Base-by-base conservation (phyloP, 2,888 invertebrate species). In the Drosophila phalerata region DNA sequence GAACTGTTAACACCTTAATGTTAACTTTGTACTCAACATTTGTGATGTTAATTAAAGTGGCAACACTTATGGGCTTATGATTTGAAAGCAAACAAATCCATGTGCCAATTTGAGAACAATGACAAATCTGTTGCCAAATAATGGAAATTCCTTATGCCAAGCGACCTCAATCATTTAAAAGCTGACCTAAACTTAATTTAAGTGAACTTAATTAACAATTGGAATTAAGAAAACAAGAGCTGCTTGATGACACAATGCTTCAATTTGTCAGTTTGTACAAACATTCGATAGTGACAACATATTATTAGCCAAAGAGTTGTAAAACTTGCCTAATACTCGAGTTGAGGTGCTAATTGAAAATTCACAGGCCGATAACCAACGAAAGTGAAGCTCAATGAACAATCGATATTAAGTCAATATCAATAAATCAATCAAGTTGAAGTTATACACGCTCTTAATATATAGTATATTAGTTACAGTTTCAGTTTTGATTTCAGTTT, bases 371-470 rank as follows among this genome's bases (percentile, higher is more conserved):
- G 56, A 25, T 45, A 45, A 37, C 38, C 49, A 77, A 80, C 48
- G 84, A 81, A 81, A 83, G 81, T 78, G 75, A 81, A 81, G 75
- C 65, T 56, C 48, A 43, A 30, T 56, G 57, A 62, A 42, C 47
- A 58, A 34, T 48, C 64, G 43, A 58, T 68, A 45, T 42, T 42
- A 8, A 22, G 28, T 37, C 28, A 45, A 43, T 43, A 43, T 49
- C 61, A 56, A 61, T 60, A 53, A 47, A 60, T 61, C 70, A 53
- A 66, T 70, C 60, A 40, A 48, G 19, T 37, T 40, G 49, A 1
- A 45, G 45, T 53, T 64, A 61, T 22, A 51, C 68, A 28, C 48
- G 57, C 65, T 70, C 37, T 28, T 42, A 45, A 61, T 72, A 32
- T 45, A 5, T 10, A n/a, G n/a, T n/a, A 37, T 30, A 42, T 53